Evolutionary conservation across 2,113 vertebrate species (phyloP).

Genomic region (Phaethornis superciliosus): DNA sequence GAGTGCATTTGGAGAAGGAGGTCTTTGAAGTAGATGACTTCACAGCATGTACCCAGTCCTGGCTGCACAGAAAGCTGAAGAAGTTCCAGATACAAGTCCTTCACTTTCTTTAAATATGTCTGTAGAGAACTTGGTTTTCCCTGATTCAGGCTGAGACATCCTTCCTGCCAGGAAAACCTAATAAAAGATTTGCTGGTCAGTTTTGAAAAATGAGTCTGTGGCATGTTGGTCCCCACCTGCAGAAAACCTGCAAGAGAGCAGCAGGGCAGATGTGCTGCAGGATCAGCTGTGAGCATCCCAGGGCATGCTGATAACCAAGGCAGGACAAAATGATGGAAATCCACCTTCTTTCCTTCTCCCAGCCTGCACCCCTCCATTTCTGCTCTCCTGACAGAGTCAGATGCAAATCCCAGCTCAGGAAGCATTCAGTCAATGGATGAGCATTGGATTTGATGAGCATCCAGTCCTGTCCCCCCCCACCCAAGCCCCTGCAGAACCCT

Average conservation of each 20-base stretch:
- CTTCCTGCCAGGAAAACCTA: neutral
- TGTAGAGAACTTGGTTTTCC: neutral
- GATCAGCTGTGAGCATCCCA: neutral
- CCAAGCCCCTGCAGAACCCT: too few species aligned
- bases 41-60: neutral
- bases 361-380: neutral
- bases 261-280: neutral
- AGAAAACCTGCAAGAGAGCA: neutral
- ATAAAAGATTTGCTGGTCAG: neutral
- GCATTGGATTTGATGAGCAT: too few species aligned
- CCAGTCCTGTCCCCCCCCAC: too few species aligned
- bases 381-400: neutral
- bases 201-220: neutral
- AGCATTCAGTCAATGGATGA: accelerated
- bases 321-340: neutral
- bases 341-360: neutral
- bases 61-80: neutral
- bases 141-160: neutral
- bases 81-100: neutral
- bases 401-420: neutral
- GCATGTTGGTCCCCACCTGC: too few species aligned
- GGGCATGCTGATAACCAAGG: accelerated
- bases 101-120: neutral
- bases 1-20: neutral
- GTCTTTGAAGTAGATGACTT: neutral